Evolutionary conservation across 2,113 vertebrate species (phyloP).

Genomic region (Bostrychus sinensis): DNA sequence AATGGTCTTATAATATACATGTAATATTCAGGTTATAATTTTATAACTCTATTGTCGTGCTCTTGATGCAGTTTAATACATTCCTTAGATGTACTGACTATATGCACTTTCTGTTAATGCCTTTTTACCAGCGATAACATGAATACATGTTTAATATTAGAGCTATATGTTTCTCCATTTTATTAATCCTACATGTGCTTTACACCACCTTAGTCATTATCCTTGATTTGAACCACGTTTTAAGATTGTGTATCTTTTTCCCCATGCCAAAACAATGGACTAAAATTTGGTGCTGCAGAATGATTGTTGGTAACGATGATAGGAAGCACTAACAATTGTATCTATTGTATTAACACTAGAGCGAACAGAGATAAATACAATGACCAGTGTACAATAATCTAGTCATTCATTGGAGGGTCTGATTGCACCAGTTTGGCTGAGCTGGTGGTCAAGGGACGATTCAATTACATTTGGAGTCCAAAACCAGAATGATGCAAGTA

Average conservation of each 20-base stretch:
- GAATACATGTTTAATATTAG: conserved; percentile 8
- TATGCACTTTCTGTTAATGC: conserved; percentile 12
- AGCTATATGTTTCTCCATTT: conserved; percentile 32
- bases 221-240: background rate
- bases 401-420: background rate
- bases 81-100: conserved; percentile 48
- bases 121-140: conserved; percentile 27
- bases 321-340: background rate
- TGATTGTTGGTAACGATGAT: conserved; percentile 22
- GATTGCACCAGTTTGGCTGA: conserved; percentile 7
- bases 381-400: background rate
- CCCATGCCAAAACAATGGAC: background rate
- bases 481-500: conserved; percentile 51
- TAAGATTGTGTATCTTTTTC: background rate
- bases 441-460: background rate
- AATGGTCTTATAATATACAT: conserved; percentile 63
- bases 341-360: background rate
- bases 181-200: conserved; percentile 12
- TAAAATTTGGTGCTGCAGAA: background rate
- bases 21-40: conserved; percentile 55
- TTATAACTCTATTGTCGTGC: conserved; percentile 25
- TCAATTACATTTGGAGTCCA: conserved; percentile 34
- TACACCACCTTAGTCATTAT: conserved; percentile 7
- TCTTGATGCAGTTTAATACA: conserved; percentile 52
- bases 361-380: background rate